A percentile compares a stretch with the other conserved stretches of the same genome.
phyloP scores from a whole-genome alignment of 2,113 vertebrate species.

The Sceloporus tristichus region DNA sequence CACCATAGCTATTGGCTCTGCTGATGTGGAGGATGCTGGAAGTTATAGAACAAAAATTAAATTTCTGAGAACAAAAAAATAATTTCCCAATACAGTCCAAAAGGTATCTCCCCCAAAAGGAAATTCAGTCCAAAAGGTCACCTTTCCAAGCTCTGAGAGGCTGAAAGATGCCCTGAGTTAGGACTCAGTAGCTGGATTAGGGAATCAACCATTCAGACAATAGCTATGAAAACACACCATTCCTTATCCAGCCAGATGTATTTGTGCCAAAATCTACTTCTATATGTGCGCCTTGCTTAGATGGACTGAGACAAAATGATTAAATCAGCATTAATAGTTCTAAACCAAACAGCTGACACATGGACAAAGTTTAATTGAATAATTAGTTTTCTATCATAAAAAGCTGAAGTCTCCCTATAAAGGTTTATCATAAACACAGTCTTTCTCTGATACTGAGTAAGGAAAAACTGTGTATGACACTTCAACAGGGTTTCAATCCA shows the following conservation, averaged over 20 bases:
- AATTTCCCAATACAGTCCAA: no score
- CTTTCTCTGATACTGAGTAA: background rate
- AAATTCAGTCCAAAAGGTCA: no score
- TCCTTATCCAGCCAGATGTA: background rate
- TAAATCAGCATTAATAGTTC: background rate
- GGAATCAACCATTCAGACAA: background rate
- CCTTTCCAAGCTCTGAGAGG: no score
- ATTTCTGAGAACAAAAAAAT: no score
- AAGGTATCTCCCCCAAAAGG: no score
- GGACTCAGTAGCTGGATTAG: background rate
- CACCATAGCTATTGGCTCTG: no score
- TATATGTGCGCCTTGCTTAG: background rate
- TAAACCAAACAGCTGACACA: background rate
- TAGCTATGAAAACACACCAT: background rate
- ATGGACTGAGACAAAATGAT: background rate
- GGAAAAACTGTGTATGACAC: background rate
- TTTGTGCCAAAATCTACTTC: background rate
- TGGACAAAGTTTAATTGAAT: background rate
- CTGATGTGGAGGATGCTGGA: no score
- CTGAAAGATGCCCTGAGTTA: background rate
- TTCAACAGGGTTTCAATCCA: background rate
- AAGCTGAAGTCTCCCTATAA: background rate
- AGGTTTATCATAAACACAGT: background rate
- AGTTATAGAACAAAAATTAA: no score
- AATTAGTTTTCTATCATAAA: conserved; percentile 4